A percentile compares a stretch with the other conserved stretches of the same genome.
These are phyloP conservation scores for Fregata magnificens DNA, from an alignment of 2,113 vertebrate species.

Conservation along the genomic window DNA sequence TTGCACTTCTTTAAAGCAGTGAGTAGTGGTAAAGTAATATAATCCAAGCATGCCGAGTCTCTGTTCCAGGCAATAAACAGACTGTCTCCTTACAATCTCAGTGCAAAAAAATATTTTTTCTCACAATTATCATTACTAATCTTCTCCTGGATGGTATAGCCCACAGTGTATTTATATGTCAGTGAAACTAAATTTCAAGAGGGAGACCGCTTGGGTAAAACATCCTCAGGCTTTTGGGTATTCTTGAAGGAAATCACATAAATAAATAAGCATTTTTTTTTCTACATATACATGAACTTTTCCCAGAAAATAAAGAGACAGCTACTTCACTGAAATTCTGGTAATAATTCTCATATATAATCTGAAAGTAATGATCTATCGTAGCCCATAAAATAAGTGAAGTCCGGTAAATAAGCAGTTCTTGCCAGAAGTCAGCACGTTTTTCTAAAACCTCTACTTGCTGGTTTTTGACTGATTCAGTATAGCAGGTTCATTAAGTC, in stretches of 20 bases:
- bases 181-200: neutral
- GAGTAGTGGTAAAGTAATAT: neutral
- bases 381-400: neutral
- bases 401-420: neutral
- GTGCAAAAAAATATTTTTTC: neutral
- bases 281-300: neutral
- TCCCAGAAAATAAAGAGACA: neutral
- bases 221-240: neutral
- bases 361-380: neutral
- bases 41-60: neutral
- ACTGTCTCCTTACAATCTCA: neutral
- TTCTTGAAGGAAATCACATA: neutral
- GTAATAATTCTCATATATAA: neutral
- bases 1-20: neutral
- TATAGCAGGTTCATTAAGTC: conserved; percentile 5
- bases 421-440: neutral
- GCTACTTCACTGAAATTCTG: neutral
- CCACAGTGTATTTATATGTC: neutral
- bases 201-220: neutral
- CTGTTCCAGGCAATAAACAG: neutral
- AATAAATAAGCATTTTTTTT: neutral
- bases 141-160: neutral
- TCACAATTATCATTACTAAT: neutral
- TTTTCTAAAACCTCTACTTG: neutral
- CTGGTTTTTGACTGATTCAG: neutral